phyloP scores from a whole-genome alignment of 2,888 invertebrate genomes.

The Incurvaria masculella region DNA sequence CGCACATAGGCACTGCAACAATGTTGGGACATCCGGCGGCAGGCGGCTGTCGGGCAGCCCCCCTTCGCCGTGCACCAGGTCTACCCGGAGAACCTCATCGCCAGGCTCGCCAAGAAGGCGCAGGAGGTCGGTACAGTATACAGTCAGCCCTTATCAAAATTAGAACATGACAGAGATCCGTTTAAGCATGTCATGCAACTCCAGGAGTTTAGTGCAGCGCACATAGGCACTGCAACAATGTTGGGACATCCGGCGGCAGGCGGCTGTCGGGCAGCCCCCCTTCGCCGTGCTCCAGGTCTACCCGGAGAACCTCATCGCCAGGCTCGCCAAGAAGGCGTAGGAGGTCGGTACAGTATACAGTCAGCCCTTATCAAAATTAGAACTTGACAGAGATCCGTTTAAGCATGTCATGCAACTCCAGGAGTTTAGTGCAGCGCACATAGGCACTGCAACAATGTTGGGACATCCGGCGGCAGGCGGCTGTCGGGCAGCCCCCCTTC shows the following conservation, averaged over 20 bases:
- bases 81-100: slow-evolving; percentile 87
- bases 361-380: no score
- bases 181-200: no score
- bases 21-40: slow-evolving; percentile 88
- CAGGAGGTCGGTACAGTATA: slow-evolving; percentile 77
- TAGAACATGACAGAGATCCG: no score
- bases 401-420: no score
- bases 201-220: no score
- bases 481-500: slow-evolving; percentile 83
- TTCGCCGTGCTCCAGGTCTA: slow-evolving; percentile 92
- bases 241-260: slow-evolving; percentile 85
- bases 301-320: slow-evolving; percentile 82
- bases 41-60: slow-evolving; percentile 81
- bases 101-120: slow-evolving; percentile 80
- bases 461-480: slow-evolving; percentile 79
- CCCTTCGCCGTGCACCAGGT: slow-evolving; percentile 90
- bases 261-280: slow-evolving; percentile 81
- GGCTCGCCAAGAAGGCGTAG: slow-evolving; percentile 81
- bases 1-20: slow-evolving; percentile 89
- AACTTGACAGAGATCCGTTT: no score
- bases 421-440: slow-evolving; percentile 79
- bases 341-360: no score
- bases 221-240: slow-evolving; percentile 92
- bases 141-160: no score
- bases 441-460: slow-evolving; percentile 96